A percentile compares a stretch with the other conserved stretches of the same genome.
Conservation (phyloP, 2,888 invertebrate genomes). For the Callosobruchus maculatus region DNA sequence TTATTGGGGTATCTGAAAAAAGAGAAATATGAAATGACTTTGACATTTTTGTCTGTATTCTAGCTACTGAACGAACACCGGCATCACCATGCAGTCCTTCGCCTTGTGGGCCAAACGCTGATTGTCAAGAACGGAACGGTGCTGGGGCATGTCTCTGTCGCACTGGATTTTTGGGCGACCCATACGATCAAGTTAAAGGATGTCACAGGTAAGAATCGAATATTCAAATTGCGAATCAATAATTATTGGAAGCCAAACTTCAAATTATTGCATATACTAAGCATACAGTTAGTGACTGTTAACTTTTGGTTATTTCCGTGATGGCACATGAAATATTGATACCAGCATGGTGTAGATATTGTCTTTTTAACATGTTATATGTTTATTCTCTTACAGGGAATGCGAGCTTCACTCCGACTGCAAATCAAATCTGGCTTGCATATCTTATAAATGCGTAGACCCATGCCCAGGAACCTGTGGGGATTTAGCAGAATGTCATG, state of each 20-base stretch:
- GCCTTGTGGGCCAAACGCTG: constrained; percentile 82
- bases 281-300: background rate
- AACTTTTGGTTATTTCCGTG: background rate
- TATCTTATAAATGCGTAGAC: constrained; percentile 78
- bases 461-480: constrained; percentile 85
- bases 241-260: too few species aligned
- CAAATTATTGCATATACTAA: too few species aligned
- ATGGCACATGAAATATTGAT: too few species aligned
- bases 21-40: too few species aligned
- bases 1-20: too few species aligned
- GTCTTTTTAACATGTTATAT: background rate
- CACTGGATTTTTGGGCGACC: constrained; percentile 76
- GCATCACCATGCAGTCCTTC: constrained; percentile 78
- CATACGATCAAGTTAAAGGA: constrained; percentile 66
- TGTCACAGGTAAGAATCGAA: constrained; percentile 49
- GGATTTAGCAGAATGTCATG: constrained; percentile 71
- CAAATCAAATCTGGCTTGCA: constrained; percentile 67
- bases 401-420: constrained; percentile 80
- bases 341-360: too few species aligned
- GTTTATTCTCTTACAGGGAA: constrained; percentile 51
- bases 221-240: background rate
- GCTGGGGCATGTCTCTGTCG: constrained; percentile 84
- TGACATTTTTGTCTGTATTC: constrained; percentile 10
- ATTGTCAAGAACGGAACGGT: constrained; percentile 76
- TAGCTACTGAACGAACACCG: constrained; percentile 58